Base-by-base conservation (phyloP, 2,888 invertebrate genomes). In the Cataglyphis rosenhaueri region DNA sequence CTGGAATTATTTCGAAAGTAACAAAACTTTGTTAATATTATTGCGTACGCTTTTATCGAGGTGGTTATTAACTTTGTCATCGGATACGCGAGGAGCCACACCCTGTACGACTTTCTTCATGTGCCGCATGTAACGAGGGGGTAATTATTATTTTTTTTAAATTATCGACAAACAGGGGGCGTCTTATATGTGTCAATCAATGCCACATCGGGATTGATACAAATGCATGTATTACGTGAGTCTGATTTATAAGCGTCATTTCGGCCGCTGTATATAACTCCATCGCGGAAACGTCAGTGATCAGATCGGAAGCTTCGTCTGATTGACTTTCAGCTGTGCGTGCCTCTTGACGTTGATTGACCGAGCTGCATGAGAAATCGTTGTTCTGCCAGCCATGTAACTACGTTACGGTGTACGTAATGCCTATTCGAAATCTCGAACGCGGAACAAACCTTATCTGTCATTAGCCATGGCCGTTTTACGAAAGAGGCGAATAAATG, bases 311-410 rank as follows among this genome's bases (percentile, higher is more conserved):
- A 91, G 86, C 87, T 84, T 73, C 79, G 83, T 86, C 85, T 89
- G 90, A 91, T 92, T 89, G 88, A 89, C 87, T 92, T 91, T 90
- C 87, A 85, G 82, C 79, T 84, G 86, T 85, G 90, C 89, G 88
- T 90, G 89, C 78, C 84, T 87, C 86, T 87, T 86, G 89, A 89
- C 89, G 87, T 90, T 90, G 91, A 92, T 91, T 88, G 89, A 88
- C 84, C 82, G 82, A 55, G 25, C 74, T 68, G 62, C 84, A 84
- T 83, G 83, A 73, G 84, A 82, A 66, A 55, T 59, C 70, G 66
- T 64, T 55, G 66, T 48, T 52, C 57, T 55, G 62, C 25, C 52
- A 52, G 38, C 76, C 76, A n/a, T n/a, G n/a, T n/a, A n/a, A 55
- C 68, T 41, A 68, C 41, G 29, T 57, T 12, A 65, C 21, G 21